Evolutionary conservation across 2,113 vertebrate genomes (phyloP).

Genomic region (Danionella cerebrum): DNA sequence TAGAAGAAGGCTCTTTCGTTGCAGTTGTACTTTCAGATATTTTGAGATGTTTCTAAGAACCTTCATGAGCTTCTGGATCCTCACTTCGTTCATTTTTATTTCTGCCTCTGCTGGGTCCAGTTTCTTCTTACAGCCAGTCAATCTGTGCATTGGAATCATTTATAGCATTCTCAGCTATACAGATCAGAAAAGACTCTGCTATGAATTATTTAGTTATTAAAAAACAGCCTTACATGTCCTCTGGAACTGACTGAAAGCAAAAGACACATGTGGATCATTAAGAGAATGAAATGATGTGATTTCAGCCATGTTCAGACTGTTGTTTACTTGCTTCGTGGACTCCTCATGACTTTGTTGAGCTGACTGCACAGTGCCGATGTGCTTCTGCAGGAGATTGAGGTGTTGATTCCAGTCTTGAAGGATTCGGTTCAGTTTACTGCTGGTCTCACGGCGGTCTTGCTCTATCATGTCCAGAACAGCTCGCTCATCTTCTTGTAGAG

Average conservation of each 20-base stretch:
- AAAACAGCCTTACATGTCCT: conserved; percentile 45
- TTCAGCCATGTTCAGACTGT: not conserved
- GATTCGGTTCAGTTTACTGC: conserved; percentile 52
- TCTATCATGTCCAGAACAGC: conserved; percentile 52
- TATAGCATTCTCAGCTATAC: not conserved
- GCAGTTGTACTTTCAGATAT: conserved; percentile 54
- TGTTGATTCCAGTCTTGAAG: conserved; percentile 55
- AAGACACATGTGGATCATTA: not conserved
- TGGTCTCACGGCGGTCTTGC: conserved; percentile 52
- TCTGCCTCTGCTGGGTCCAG: conserved; percentile 38
- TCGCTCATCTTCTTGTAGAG: conserved; percentile 54
- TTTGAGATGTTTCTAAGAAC: conserved; percentile 52
- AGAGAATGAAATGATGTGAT: not conserved
- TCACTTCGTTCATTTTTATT: conserved; percentile 54
- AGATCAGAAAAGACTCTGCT: not conserved
- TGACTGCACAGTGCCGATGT: conserved; percentile 33
- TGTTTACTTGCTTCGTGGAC: conserved; percentile 1
- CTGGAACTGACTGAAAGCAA: conserved; percentile 40
- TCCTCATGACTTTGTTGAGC: conserved; percentile 27
- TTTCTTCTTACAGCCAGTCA: conserved; percentile 50
- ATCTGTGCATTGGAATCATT: not conserved
- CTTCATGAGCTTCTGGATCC: conserved; percentile 56
- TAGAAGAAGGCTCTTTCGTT: conserved; percentile 58
- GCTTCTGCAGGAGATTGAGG: conserved; percentile 48
- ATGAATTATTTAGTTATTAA: not conserved